Percentiles rank a stretch among this genome's conserved stretches.
Evolutionary conservation across 2,888 invertebrate species (phyloP).

Genomic region (Drosophila longiperda): DNA sequence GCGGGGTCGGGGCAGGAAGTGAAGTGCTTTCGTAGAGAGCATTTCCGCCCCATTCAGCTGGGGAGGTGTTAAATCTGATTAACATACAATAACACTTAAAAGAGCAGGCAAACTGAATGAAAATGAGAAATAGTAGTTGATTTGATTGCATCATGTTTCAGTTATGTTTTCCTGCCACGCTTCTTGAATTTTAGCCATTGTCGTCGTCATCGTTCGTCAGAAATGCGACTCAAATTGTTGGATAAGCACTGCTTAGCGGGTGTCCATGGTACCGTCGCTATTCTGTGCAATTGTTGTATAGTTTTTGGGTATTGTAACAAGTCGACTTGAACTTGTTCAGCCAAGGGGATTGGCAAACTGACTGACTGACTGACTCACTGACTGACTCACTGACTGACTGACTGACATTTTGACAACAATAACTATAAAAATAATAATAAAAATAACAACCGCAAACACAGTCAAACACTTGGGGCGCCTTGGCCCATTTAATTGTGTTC

Average conservation of each 20-base stretch:
- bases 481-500: constrained; percentile 42
- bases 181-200: constrained; percentile 27
- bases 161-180: constrained; percentile 17
- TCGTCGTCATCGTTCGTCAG: constrained; percentile 46
- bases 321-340: constrained; percentile 21
- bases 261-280: constrained; percentile 24
- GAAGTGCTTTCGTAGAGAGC: not conserved
- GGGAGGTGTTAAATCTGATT: constrained; percentile 49
- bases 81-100: constrained; percentile 59
- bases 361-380: not conserved
- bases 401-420: constrained; percentile 36
- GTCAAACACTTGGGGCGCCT: constrained; percentile 15
- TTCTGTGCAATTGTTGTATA: not conserved
- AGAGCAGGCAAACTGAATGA: constrained; percentile 22
- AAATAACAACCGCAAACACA: constrained; percentile 2
- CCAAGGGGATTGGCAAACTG: constrained; percentile 1
- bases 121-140: not conserved
- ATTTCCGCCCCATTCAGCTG: constrained; percentile 8
- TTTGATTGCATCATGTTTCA: constrained; percentile 24
- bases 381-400: constrained; percentile 11
- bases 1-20: not conserved
- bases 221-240: constrained; percentile 31
- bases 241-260: constrained; percentile 32
- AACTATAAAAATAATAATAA: constrained; percentile 24
- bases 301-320: not conserved